A percentile compares a stretch with the other conserved stretches of the same genome.
phyloP scores from a whole-genome alignment of 1,140 invertebrate species.

The Belonocnema kinseyi region DNA sequence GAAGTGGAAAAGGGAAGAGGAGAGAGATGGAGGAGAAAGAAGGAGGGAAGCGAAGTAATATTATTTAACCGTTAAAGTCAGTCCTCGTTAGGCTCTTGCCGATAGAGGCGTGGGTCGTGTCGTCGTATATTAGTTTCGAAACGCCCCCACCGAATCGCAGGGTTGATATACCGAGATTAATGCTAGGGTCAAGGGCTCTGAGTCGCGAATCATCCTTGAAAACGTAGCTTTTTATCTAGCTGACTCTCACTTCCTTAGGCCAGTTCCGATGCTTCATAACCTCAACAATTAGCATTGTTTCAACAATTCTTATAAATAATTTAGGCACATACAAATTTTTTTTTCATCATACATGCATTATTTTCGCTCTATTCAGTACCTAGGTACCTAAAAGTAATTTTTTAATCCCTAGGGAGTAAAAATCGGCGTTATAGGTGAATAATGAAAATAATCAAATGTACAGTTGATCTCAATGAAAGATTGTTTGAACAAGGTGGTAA shows the following conservation, averaged over 20 bases:
- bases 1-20: not conserved
- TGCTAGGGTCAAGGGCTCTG: slow-evolving; percentile 56
- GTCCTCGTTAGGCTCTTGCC: slow-evolving; percentile 63
- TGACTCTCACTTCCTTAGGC: not conserved
- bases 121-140: slow-evolving; percentile 68
- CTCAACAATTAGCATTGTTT: not conserved
- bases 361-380: too few relatives aligned
- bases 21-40: not conserved
- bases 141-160: slow-evolving; percentile 60
- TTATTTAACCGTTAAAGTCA: slow-evolving; percentile 71
- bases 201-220: slow-evolving; percentile 28
- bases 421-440: too few relatives aligned
- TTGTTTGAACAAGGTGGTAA: too few relatives aligned
- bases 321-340: too few relatives aligned
- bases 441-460: too few relatives aligned
- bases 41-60: slow-evolving; percentile 54
- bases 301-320: not conserved
- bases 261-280: not conserved
- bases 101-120: slow-evolving; percentile 68
- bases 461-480: too few relatives aligned
- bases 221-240: not conserved
- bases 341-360: too few relatives aligned
- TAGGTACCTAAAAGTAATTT: too few relatives aligned
- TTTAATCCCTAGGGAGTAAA: too few relatives aligned
- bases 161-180: slow-evolving; percentile 61